Evolutionary conservation across 2,888 invertebrate species (phyloP).

Genomic region (Amphimallon solstitiale): DNA sequence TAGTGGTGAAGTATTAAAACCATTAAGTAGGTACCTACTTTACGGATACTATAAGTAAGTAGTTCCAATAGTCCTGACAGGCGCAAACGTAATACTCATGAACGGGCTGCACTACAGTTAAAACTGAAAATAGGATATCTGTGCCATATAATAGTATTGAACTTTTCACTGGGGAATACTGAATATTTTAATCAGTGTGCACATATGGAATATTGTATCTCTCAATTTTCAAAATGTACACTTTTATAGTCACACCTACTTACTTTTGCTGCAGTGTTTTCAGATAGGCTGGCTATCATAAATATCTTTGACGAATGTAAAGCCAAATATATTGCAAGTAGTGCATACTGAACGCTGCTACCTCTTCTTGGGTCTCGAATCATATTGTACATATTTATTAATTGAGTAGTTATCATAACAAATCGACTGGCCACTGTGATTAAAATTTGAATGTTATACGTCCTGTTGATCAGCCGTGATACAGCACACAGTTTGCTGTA

Average conservation of each 20-base stretch:
- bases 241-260: not conserved
- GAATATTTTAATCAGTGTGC: too few species aligned
- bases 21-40: too few species aligned
- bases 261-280: conserved; percentile 45
- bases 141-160: too few species aligned
- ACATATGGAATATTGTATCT: too few species aligned
- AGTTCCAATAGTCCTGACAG: too few species aligned
- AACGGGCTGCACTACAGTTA: too few species aligned
- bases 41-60: too few species aligned
- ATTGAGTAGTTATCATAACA: conserved; percentile 47
- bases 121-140: too few species aligned
- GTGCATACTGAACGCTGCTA: conserved; percentile 35
- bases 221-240: too few species aligned
- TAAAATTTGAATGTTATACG: conserved; percentile 45
- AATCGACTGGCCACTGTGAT: conserved; percentile 45
- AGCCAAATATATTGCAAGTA: conserved; percentile 43
- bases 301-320: conserved; percentile 46
- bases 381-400: conserved; percentile 46
- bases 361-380: conserved; percentile 39
- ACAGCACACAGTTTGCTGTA: conserved; percentile 44
- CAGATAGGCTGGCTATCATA: conserved; percentile 45
- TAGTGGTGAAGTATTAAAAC: too few species aligned
- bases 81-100: too few species aligned
- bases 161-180: too few species aligned
- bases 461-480: conserved; percentile 43